Evolutionary conservation across 2,888 invertebrate species (phyloP), one percentile per base, ranked within the genome.

Genomic region (Microctonus brassicae): DNA sequence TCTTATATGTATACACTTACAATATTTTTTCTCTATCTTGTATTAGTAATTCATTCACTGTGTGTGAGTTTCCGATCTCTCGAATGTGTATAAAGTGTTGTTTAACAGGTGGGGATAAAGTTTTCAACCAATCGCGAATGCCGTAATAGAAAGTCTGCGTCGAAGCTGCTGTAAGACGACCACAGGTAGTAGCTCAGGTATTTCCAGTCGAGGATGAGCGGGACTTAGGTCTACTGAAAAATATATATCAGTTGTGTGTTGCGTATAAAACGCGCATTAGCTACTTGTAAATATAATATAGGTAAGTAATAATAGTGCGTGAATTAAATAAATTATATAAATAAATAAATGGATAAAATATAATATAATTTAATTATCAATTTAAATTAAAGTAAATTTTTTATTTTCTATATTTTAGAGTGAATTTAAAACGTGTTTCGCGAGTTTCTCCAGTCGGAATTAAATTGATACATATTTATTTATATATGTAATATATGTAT

Each of bases 201-300:
- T 83, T 83, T 82, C 77, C 84, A 84, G 82, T 84, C 81, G 84
- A 85, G 83, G 80, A 86, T 86, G 85, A 83, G 84, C 82, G 84
- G 83, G 78, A 81, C 83, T 77, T 80, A 80, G 75, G 75, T 74
- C 57, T 67, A 70, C 68, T 26, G 68, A 73, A 82, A n/a, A 83
- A 83, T 81, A 73, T 65, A n/a, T n/a, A n/a, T n/a, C 68, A 29
- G 58, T 62, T 72, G 73, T 72, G 73, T 63, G 34, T 55, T 58
- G 69, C 47, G 72, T 55, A 66, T 73, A 39, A 29, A 36, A 68
- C 67, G 69, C 67, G 70, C 66, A 13, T 58, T 33, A 20, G 10
- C n/a, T 65, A n/a, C 42, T 67, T 73, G 68, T 68, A 68, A 47
- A 66, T 69, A 70, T 61, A 47, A 69, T 55, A 57, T 53, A 60